Evolutionary conservation across 2,113 vertebrate genomes (phyloP), one percentile per base, ranked within the genome.

Genomic region (Eolophus roseicapilla): DNA sequence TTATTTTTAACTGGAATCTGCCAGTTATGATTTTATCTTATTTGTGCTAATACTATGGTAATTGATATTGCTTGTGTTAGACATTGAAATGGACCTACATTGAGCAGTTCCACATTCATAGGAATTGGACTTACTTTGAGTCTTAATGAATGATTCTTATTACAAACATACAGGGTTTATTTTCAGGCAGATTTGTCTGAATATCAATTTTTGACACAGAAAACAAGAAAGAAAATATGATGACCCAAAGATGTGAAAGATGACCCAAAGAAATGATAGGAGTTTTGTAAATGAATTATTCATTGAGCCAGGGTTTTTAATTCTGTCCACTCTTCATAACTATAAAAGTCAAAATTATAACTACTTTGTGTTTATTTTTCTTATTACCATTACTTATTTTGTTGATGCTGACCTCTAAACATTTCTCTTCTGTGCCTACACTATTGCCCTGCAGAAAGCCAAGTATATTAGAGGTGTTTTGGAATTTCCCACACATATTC

Each of bases 401-500:
- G 15, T 43, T 88, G 49, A 35, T 84, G 39, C 12, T 94, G 46
- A 87, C 50, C 77, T 49, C 7, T 81, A 88, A 86, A 62, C 16
- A 23, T 46, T 44, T 86, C 44, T 65, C 23, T 59, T 67, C 25
- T 11, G 4, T 37, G 53, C 11, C 39, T 63, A 65, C 8, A 39
- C 6, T 23, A 55, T 27, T 86, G 49, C 33, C 27, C 24, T 81
- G n/a, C 7, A 88, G 20, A 78, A 4, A 49, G 19, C 9, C 77
- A 78, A 50, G 13, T 44, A 7, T 33, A 63, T 83, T 59, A 21
- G n/a, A 85, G 31, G 31, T 63, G 53, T 67, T 93, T 35, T 52
- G 25, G 33, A 50, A 75, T 63, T 94, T 96, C 60, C 82, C 73
- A 82, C 71, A 88, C 52, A 85, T 93, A 88, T 35, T 85, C 71